Conservation (phyloP, 2,888 invertebrate species). For the Netelia fuscicornis region DNA sequence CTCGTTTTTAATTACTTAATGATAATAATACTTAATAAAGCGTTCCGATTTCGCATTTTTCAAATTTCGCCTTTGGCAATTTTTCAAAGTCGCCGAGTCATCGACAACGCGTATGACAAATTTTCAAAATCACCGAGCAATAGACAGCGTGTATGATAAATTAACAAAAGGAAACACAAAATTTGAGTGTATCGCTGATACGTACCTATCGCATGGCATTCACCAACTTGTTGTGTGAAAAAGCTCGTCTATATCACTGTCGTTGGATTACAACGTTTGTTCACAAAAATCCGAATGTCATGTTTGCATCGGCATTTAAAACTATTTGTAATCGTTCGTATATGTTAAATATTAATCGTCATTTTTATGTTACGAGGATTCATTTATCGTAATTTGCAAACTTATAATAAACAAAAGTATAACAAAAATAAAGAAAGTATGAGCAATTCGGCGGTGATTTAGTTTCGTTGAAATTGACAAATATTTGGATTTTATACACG, state of each 20-base stretch:
- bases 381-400: slow-evolving; percentile 3
- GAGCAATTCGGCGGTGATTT: background rate
- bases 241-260: slow-evolving; percentile 18
- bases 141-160: too few relatives aligned
- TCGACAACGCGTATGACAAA: too few relatives aligned
- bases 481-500: background rate
- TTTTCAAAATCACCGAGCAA: background rate
- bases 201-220: slow-evolving; percentile 40
- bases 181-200: slow-evolving; percentile 19
- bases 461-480: background rate
- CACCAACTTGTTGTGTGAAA: background rate
- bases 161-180: background rate
- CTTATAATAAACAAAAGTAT: background rate
- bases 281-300: slow-evolving; percentile 36
- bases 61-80: slow-evolving; percentile 11
- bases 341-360: background rate
- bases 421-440: slow-evolving; percentile 20
- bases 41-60: background rate
- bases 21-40: background rate
- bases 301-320: background rate
- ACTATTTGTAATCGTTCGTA: slow-evolving; percentile 3
- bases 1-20: background rate
- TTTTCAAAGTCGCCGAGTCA: background rate
- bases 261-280: background rate
- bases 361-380: background rate